Conservation (phyloP, 2,888 invertebrate genomes). For the Deroplatys truncata region DNA sequence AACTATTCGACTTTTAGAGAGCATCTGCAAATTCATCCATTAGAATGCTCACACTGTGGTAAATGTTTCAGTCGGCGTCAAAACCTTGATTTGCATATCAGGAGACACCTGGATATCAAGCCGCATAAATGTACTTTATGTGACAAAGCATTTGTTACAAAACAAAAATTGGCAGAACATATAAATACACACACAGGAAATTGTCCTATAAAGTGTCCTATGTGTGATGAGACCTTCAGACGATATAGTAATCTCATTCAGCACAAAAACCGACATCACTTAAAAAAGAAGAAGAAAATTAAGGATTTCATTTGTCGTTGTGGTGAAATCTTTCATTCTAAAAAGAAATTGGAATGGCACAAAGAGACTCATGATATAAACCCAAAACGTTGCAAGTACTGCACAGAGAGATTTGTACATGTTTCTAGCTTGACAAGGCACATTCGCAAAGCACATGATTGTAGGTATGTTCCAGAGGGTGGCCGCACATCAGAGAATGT, state of each 20-base stretch:
- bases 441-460: constrained; percentile 75
- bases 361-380: constrained; percentile 77
- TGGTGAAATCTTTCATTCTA: constrained; percentile 77
- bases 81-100: constrained; percentile 72
- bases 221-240: constrained; percentile 75
- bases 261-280: constrained; percentile 74
- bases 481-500: constrained; percentile 60
- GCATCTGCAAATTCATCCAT: constrained; percentile 69
- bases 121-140: constrained; percentile 73
- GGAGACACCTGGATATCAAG: constrained; percentile 75
- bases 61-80: constrained; percentile 71
- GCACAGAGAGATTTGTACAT: constrained; percentile 84
- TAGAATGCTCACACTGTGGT: constrained; percentile 78
- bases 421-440: constrained; percentile 78
- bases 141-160: constrained; percentile 76
- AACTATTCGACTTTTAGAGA: constrained; percentile 65
- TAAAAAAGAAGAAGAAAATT: constrained; percentile 64
- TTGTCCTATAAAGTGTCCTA: constrained; percentile 72
- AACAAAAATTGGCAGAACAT: constrained; percentile 77
- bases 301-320: constrained; percentile 74
- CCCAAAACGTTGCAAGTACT: constrained; percentile 79
- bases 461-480: constrained; percentile 63
- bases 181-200: constrained; percentile 79
- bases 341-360: constrained; percentile 81
- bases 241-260: constrained; percentile 81